Base-by-base conservation (phyloP, 2,888 invertebrate species). In the Eupeodes luniger region DNA sequence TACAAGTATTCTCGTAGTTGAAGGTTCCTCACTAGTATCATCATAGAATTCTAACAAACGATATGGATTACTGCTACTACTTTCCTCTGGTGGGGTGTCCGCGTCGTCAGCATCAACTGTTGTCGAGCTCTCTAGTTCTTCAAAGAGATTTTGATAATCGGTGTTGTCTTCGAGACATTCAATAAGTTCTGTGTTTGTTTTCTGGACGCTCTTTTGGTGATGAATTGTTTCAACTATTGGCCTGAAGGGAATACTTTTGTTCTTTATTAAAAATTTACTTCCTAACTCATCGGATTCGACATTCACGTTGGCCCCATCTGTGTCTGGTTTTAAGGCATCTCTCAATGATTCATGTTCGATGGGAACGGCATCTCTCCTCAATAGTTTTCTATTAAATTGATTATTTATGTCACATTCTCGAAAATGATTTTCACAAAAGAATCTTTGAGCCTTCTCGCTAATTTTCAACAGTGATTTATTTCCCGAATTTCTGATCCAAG, bases 401-500 rank as follows among this genome's bases (percentile, higher is more conserved):
- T 74, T 59, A 0, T 86, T 88, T 36, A 91, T 83, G 70, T 90
- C 90, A 40, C 84, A 89, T 3, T 89, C 61, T n/a, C 89, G 81
- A 74, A 91, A 91, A 76, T 91, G 91, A 11, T 89, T 81, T 81
- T 91, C 91, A 79, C 91, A 91, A 51, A 91, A 90, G 19, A 83
- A 89, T 14, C 90, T 83, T 2, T 81, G 64, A 5, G 88, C 62
- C 1, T 81, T 90, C 2, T 61, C 49, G 10, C 74, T 69, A 2
- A 91, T 78, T 5, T 78, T 78, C 44, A 82, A 27, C 16, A 91
- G 49, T 10, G 72, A 34, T 34, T 89, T 89, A 69, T 91, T 91
- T 14, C 91, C 91, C n/a, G 91, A 91, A 77, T 91, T 91, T 34
- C 80, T 78, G 34, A 91, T 91, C 91, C 91, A 91, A 36, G 81